Percentiles rank a stretch among this genome's conserved stretches.
Conservation (phyloP, 1,140 invertebrate species). For the Anadara kagoshimensis region DNA sequence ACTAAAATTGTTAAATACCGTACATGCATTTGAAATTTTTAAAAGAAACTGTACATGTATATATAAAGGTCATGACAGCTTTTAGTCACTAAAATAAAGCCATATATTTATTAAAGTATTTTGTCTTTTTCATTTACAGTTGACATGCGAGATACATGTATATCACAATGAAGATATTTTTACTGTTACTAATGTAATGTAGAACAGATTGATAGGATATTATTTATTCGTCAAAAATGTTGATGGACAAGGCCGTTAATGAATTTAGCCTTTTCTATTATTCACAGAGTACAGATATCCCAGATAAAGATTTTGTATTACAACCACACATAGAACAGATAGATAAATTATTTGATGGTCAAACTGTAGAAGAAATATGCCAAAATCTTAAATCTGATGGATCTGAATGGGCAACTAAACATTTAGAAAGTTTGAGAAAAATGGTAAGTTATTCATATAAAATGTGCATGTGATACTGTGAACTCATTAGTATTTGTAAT, state of each 20-base stretch:
- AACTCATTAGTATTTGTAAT: no score
- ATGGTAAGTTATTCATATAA: slow-evolving; percentile 80
- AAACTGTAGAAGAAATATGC: slow-evolving; percentile 89
- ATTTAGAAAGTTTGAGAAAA: slow-evolving; percentile 82
- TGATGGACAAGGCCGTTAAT: no score
- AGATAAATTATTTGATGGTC: slow-evolving; percentile 82
- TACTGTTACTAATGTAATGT: slow-evolving; percentile 3
- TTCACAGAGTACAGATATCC: slow-evolving; percentile 54
- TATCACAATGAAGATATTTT: no score
- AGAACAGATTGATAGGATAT: neutral
- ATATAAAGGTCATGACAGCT: no score
- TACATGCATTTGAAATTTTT: no score
- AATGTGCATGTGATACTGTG: no score
- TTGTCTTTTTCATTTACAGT: no score
- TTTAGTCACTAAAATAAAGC: no score
- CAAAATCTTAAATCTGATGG: slow-evolving; percentile 83
- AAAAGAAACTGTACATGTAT: no score
- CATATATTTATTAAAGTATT: no score
- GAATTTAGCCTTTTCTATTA: neutral
- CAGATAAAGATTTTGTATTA: slow-evolving; percentile 81
- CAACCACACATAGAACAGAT: slow-evolving; percentile 85
- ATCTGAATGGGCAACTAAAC: slow-evolving; percentile 86
- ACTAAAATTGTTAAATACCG: no score
- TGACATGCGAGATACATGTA: no score
- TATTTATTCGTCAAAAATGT: neutral